These are phyloP conservation scores for Nematopogon swammerdamellus DNA, from an alignment of 2,888 invertebrate genomes.

Conservation along the genomic window DNA sequence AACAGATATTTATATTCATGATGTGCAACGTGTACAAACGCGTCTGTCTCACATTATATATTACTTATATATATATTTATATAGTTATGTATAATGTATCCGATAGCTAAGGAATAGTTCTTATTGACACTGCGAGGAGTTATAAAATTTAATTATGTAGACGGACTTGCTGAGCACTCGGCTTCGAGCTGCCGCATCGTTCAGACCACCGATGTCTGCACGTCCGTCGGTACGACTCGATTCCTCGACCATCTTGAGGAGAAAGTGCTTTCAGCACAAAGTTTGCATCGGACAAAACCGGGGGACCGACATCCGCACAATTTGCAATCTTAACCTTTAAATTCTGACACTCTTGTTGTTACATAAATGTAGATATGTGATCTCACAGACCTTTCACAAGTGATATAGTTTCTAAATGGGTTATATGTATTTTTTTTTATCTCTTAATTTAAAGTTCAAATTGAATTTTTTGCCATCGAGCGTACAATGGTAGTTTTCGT, in stretches of 20 bases:
- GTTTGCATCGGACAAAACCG: background rate
- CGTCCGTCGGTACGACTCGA: background rate
- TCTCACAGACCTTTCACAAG: no score
- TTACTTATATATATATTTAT: background rate
- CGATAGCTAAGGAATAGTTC: background rate
- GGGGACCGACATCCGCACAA: background rate
- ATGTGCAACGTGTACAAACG: background rate
- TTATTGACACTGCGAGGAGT: background rate
- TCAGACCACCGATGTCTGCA: background rate
- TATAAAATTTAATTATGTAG: background rate
- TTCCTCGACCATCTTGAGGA: background rate
- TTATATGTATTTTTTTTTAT: no score
- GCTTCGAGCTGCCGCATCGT: background rate
- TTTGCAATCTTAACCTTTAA: no score
- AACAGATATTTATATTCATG: background rate
- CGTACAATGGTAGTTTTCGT: no score
- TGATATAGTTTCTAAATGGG: no score
- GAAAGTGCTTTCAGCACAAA: background rate
- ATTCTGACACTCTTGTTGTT: no score
- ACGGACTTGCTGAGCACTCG: background rate
- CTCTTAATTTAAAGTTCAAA: no score
- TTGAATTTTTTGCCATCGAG: no score
- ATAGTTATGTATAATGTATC: background rate
- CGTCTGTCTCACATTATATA: no score
- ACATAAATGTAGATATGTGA: no score